Percentiles rank a stretch among this genome's conserved stretches.
phyloP scores from a whole-genome alignment of 2,113 vertebrate genomes.

The Eublepharis macularius region DNA sequence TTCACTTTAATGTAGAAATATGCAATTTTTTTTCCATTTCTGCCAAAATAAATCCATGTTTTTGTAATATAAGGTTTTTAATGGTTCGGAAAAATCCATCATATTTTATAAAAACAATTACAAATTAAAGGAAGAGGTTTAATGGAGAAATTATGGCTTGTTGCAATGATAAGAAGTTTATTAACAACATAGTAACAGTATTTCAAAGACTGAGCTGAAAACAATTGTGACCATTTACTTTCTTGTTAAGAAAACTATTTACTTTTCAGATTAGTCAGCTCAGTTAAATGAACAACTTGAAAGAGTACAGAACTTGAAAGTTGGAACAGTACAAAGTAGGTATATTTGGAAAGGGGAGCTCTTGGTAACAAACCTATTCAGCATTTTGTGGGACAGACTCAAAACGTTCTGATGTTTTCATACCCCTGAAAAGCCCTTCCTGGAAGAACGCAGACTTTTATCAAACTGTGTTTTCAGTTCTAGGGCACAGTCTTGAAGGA shows the following conservation, averaged over 20 bases:
- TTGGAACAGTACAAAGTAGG: constrained; percentile 17
- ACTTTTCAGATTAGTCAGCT: constrained; percentile 20
- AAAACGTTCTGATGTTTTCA: rapidly evolving
- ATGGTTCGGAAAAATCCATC: constrained; percentile 39
- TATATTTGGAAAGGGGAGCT: neutral
- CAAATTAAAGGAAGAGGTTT: neutral
- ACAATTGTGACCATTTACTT: neutral
- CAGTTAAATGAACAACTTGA: constrained; percentile 22
- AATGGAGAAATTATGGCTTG: neutral
- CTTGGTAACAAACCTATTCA: neutral
- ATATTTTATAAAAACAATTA: constrained; percentile 22
- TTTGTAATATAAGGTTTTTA: constrained; percentile 66
- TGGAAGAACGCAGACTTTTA: neutral
- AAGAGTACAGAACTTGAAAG: constrained; percentile 7
- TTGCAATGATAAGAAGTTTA: neutral
- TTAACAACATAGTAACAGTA: neutral
- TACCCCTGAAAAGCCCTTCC: neutral
- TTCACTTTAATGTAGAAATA: constrained; percentile 76
- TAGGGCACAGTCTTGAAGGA: neutral
- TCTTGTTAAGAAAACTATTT: constrained; percentile 1
- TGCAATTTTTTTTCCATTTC: constrained; percentile 66
- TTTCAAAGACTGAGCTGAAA: constrained; percentile 43
- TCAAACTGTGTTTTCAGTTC: rapidly evolving
- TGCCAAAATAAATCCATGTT: constrained; percentile 74
- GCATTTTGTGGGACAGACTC: rapidly evolving